Evolutionary conservation across 2,797 vertebrate species (phyloP).

Genomic region (Poecilia picta): DNA sequence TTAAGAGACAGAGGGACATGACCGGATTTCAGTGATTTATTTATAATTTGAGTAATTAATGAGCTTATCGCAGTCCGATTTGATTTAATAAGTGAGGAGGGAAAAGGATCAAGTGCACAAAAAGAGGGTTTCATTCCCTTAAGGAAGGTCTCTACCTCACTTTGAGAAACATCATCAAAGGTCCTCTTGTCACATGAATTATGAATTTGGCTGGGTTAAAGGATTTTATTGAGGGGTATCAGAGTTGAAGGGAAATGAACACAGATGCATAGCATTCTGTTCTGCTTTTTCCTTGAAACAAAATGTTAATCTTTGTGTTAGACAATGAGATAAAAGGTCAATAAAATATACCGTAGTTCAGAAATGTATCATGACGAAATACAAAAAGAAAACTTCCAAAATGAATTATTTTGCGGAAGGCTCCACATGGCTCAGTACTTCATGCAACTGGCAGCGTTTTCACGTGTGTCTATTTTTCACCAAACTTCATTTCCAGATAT

Average conservation of each 20-base stretch:
- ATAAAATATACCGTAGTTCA: background rate
- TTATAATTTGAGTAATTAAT: too few relatives aligned
- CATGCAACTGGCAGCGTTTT: background rate
- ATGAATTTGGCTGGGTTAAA: background rate
- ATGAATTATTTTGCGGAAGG: background rate
- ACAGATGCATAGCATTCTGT: background rate
- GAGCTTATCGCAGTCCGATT: too few relatives aligned
- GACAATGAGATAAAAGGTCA: background rate
- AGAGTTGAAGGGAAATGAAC: background rate
- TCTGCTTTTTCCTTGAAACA: background rate
- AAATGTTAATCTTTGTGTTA: background rate
- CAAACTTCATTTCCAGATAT: conserved; percentile 76
- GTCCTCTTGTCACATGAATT: background rate
- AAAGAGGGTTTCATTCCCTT: too few relatives aligned
- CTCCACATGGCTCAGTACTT: background rate
- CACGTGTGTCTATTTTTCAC: conserved; percentile 47
- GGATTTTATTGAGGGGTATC: background rate
- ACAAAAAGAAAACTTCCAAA: background rate
- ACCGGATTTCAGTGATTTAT: too few relatives aligned
- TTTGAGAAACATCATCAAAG: too few relatives aligned
- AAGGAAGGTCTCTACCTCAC: too few relatives aligned
- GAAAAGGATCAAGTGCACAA: too few relatives aligned
- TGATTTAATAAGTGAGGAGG: too few relatives aligned
- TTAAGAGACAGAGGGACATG: too few relatives aligned
- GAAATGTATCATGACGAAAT: background rate